Evolutionary conservation across 2,888 invertebrate species (phyloP), one percentile per base, ranked within the genome.

Genomic region (Zhuqinia jingwanae): DNA sequence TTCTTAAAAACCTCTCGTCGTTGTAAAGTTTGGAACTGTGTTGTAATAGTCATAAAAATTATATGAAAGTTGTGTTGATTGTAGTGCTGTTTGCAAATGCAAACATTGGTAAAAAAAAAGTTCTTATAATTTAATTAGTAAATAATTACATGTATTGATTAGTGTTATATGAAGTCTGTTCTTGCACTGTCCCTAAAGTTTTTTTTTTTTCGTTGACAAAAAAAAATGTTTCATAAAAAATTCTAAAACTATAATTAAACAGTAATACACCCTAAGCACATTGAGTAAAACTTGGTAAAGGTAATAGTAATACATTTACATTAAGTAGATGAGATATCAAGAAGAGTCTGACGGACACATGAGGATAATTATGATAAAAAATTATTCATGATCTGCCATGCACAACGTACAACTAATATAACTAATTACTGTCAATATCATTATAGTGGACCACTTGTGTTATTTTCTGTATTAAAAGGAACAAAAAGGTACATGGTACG

Each of bases 111-210:
- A 56, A 68, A 45, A 56, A 45, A 56, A 42, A 47, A 45, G 30
- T 80, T 36, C 6, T 47, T 77, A n/a, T 36, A 27, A 36, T 63
- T 25, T n/a, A n/a, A n/a, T 15, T 53, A 27, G 25, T 30, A 42
- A 36, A 30, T 63, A 15, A 17, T 65, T 42, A 5, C 63, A n/a
- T 45, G 11, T 36, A 47, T 45, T 70, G 25, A 42, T 65, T 65
- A 42, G 68, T 56, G 75, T 75, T 75, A n/a, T 36, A 53, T 53
- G 56, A 75, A 73, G 78, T 79, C 70, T 85, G 75, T 80, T 73
- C 47, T 86, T 86, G 86, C 86, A 86, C 86, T 86, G 80, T 81
- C 86, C 86, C 86, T 86, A 70, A 81, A 80, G 42, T 11, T 68
- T 73, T 79, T 27, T n/a, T 11, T 36, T 17, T 13, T 11, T n/a